These are phyloP conservation scores for Athripsodes cinereus DNA, from an alignment of 2,888 invertebrate species.

Conservation along the genomic window DNA sequence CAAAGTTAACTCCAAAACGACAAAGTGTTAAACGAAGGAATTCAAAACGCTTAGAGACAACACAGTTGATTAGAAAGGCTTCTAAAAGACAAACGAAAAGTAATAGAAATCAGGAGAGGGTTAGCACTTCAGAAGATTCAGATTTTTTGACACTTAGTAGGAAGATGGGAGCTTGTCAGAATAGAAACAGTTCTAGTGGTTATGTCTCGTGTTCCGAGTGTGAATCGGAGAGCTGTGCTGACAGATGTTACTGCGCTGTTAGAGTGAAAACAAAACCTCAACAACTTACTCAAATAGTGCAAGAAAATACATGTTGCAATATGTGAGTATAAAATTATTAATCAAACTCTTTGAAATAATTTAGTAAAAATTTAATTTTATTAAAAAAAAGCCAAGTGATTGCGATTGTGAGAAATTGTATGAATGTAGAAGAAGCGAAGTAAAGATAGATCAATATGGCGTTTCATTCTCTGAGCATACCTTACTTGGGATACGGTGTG, in stretches of 20 bases:
- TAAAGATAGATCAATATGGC: no score
- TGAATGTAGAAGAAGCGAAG: no score
- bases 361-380: not conserved
- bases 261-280: constrained; percentile 16
- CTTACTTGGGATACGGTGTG: no score
- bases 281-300: not conserved
- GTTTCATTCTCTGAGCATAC: no score
- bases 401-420: no score
- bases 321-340: constrained; percentile 36
- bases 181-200: constrained; percentile 59
- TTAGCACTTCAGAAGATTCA: constrained; percentile 58
- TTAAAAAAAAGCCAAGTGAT: not conserved
- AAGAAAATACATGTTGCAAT: constrained; percentile 37
- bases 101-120: constrained; percentile 49
- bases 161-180: constrained; percentile 48
- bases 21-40: constrained; percentile 40
- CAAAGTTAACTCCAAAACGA: constrained; percentile 38
- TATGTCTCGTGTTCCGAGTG: constrained; percentile 88
- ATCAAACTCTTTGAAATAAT: no score
- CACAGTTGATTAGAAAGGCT: constrained; percentile 32
- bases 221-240: constrained; percentile 80
- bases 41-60: constrained; percentile 40
- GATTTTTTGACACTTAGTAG: constrained; percentile 54
- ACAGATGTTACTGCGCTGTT: constrained; percentile 74
- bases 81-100: constrained; percentile 45